phyloP scores from a whole-genome alignment of 2,888 invertebrate species.

The Oxycera nigricornis region DNA sequence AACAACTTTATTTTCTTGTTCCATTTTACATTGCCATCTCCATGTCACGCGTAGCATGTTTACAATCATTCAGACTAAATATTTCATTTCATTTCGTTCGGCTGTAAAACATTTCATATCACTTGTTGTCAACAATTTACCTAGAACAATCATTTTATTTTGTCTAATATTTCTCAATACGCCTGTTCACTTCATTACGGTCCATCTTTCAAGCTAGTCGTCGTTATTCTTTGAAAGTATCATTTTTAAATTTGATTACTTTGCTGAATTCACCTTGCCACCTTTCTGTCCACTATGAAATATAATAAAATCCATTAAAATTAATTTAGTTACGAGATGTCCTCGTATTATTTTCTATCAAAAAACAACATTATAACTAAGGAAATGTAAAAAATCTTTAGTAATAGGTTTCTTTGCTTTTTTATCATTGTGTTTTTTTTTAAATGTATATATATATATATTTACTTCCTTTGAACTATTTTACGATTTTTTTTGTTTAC shows the following conservation, averaged over 20 bases:
- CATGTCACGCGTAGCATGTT: neutral
- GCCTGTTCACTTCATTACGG: neutral
- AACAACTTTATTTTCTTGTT: conserved; percentile 34
- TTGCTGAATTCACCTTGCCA: neutral
- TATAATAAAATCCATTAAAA: conserved; percentile 40
- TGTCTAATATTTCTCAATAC: neutral
- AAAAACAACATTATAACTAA: conserved; percentile 41
- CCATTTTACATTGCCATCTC: neutral
- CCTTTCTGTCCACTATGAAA: conserved; percentile 13
- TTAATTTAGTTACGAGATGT: conserved; percentile 31
- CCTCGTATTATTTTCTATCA: conserved; percentile 34
- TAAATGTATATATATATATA: conserved; percentile 12
- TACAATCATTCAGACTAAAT: conserved; percentile 25
- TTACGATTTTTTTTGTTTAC: conserved; percentile 24
- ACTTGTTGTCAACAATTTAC: conserved; percentile 13
- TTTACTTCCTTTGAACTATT: conserved; percentile 33
- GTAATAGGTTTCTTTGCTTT: conserved; percentile 17
- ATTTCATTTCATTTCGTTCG: conserved; percentile 10
- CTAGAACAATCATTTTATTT: neutral
- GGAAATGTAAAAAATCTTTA: conserved; percentile 38
- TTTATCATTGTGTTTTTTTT: neutral
- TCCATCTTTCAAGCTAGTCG: neutral
- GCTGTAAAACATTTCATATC: conserved; percentile 26
- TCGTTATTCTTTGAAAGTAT: neutral
- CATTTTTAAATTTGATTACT: neutral